A percentile compares a stretch with the other conserved stretches of the same genome.
Conservation (phyloP, 1,140 invertebrate species). For the Lordiphosa stackelbergi region DNA sequence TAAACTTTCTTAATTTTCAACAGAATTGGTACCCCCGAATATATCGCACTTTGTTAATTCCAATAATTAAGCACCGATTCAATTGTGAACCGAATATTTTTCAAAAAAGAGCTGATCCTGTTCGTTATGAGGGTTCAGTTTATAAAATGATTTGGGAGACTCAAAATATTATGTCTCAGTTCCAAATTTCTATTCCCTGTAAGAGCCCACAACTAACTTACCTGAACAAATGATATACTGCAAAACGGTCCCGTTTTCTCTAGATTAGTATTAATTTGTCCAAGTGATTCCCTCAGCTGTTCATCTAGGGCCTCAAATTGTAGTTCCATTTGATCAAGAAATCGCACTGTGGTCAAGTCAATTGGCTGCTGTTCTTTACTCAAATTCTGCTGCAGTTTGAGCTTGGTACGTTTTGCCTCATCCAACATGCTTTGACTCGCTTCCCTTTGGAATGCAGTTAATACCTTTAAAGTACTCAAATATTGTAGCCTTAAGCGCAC, state of each 20-base stretch:
- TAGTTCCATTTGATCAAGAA: constrained; percentile 11
- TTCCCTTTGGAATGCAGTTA: constrained; percentile 33
- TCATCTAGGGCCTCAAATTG: constrained; percentile 26
- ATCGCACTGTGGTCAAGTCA: background rate
- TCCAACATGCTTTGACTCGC: constrained; percentile 16
- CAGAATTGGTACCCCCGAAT: too few species aligned
- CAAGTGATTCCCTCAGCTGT: constrained; percentile 5
- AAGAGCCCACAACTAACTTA: constrained; percentile 2
- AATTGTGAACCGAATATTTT: too few species aligned
- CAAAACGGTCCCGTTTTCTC: constrained; percentile 9
- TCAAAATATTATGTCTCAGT: too few species aligned
- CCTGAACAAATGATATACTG: constrained; percentile 39
- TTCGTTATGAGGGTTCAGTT: too few species aligned
- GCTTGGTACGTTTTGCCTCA: constrained; percentile 11
- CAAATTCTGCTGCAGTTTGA: constrained; percentile 8
- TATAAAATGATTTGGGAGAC: too few species aligned
- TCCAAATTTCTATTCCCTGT: too few species aligned
- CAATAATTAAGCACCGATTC: too few species aligned
- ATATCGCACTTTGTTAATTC: too few species aligned
- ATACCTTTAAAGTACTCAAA: constrained; percentile 8
- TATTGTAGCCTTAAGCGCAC: constrained; percentile 52
- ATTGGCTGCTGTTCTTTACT: constrained; percentile 2
- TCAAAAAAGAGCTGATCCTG: too few species aligned
- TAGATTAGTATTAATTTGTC: background rate
- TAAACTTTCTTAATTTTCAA: too few species aligned